Base-by-base conservation (phyloP, 2,888 invertebrate genomes). In the Chymomyza caudatula region DNA sequence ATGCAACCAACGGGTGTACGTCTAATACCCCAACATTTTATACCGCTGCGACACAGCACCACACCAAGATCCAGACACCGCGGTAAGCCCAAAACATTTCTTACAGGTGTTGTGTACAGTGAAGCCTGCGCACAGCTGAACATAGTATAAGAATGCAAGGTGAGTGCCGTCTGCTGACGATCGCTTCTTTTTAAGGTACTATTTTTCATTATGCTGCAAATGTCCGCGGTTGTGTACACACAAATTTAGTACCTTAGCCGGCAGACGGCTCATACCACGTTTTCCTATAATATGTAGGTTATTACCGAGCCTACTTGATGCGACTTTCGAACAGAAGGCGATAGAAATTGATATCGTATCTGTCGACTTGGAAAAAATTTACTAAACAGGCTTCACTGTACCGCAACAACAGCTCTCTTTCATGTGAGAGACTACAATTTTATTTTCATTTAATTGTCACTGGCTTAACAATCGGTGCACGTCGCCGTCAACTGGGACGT, bases 1-100 rank as follows among this genome's bases (percentile, higher is more conserved):
- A 25, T 80, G 20, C 44, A 81, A 19, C 63, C 84, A 3, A 63
- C 72, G 19, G 51, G 62, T 51, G 84, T 87, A 58, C 81, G 87
- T 57, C 71, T 88, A 64, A 76, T 88, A 51, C 89, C 89, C 29
- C 89, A 89, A 67, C 88, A 86, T 44, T 86, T 87, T 25, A 83
- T 88, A 67, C 88, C 89, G 5, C 78, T 88, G 69, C 86, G 87
- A 54, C 74, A 78, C 51, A 69, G 73, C 54, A 51, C 51, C 51
- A 76, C 85, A 2, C 85, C 73, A 61, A 87, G 89, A 47, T 80
- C 88, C 20, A 73, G 88, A 65, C 88, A 83, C 76, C 86, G 89
- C 69, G 89, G 89, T 89, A 89, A 89, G 89, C n/a, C 23, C 56
- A 3, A 22, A 17, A 43, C 19, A 22, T 11, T 20, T 54, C n/a